These are phyloP conservation scores for Halyomorpha halys DNA, from an alignment of 1,140 invertebrate genomes.

Conservation along the genomic window DNA sequence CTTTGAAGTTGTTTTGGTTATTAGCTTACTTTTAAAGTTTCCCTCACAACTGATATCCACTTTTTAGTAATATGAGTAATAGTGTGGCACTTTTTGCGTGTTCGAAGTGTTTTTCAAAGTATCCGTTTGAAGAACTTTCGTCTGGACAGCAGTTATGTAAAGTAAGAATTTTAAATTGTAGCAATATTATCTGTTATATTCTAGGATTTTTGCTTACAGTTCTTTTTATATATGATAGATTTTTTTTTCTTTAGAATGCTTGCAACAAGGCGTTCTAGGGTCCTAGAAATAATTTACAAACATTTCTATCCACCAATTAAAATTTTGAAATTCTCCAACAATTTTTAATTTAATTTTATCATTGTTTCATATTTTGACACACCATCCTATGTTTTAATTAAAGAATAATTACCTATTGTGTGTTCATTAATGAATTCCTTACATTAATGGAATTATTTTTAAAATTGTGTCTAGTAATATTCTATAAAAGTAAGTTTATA, in stretches of 20 bases:
- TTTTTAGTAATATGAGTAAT: constrained; percentile 28
- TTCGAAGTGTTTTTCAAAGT: constrained; percentile 85
- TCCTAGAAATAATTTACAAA: neutral
- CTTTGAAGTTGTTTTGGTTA: too few relatives aligned
- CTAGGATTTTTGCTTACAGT: neutral
- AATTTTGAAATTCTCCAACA: neutral
- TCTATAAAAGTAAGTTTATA: too few relatives aligned
- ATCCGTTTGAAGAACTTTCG: constrained; percentile 91
- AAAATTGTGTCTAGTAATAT: too few relatives aligned
- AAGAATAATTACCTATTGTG: neutral
- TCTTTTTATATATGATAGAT: neutral
- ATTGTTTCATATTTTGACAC: neutral
- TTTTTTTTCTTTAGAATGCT: too few relatives aligned
- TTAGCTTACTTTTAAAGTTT: too few relatives aligned
- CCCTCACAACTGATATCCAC: too few relatives aligned
- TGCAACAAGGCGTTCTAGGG: too few relatives aligned
- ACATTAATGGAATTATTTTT: too few relatives aligned
- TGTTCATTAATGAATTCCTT: neutral
- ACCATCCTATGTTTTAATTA: neutral
- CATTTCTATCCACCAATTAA: too few relatives aligned
- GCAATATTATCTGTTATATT: too few relatives aligned
- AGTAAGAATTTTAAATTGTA: constrained; percentile 48
- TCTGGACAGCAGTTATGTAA: constrained; percentile 91
- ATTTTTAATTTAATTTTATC: neutral
- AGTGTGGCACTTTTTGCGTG: constrained; percentile 66